Percentiles rank a stretch among this genome's conserved stretches.
Evolutionary conservation across 64 coral and sea anemone species (phyloP).

Genomic region (Pachyseris speciosa): DNA sequence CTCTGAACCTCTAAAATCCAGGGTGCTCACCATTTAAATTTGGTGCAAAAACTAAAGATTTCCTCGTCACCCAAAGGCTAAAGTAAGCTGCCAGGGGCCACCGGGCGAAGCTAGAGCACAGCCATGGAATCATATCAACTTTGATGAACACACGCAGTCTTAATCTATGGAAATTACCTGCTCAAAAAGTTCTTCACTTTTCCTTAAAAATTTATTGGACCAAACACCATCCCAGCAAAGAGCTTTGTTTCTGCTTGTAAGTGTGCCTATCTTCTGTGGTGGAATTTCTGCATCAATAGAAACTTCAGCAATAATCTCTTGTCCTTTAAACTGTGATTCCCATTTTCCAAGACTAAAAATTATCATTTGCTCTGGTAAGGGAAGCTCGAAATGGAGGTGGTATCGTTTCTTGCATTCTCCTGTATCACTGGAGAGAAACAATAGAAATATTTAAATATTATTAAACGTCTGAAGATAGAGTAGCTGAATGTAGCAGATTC

Average conservation of each 20-base stretch:
- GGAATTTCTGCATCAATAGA: conserved; percentile 68
- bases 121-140: no score
- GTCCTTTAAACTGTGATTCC: conserved; percentile 40
- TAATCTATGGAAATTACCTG: conserved; percentile 23
- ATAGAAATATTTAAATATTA: not conserved
- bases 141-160: not conserved
- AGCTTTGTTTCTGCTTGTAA: conserved; percentile 59
- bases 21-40: no score
- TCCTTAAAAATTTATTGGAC: conserved; percentile 62
- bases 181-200: conserved; percentile 39
- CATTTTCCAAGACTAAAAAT: conserved; percentile 88
- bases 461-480: not conserved
- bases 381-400: conserved; percentile 79
- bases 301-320: conserved; percentile 68
- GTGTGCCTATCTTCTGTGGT: conserved; percentile 73
- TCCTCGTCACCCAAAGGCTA: no score
- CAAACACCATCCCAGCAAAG: conserved; percentile 82
- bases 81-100: no score
- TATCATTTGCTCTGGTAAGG: conserved; percentile 78
- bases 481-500: no score
- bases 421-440: conserved; percentile 45
- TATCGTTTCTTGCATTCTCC: conserved; percentile 55
- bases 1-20: no score
- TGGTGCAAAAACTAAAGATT: no score
- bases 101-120: no score